Evolutionary conservation across 1,140 invertebrate genomes (phyloP), one percentile per base, ranked within the genome.

Genomic region (Armadillidium nasatum): DNA sequence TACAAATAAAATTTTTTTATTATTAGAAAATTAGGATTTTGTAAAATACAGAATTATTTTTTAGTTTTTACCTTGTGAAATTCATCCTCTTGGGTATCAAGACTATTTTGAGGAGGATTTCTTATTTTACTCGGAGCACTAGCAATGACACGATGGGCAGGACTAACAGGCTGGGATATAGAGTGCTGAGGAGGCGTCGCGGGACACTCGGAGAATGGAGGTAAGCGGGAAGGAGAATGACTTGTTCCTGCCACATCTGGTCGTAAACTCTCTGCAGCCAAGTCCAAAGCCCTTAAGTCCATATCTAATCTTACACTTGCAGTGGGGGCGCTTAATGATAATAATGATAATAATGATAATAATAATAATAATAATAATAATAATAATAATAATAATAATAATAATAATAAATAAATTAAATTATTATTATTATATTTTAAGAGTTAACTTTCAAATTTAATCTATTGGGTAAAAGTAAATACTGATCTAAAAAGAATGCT

Each of bases 231-330:
- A 45, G 76, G 54, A n/a, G 44, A 60, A n/a, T 76, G 73, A 22
- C 43, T 72, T 68, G 44, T 72, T 44, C 11, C 21, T 44, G 71
- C 0, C 22, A 45, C 19, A 0, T 13, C 74, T 10, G 54, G 73
- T 13, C 79, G 77, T 15, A 80, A 73, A 45, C 77, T 78, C 70
- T 80, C 79, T 23, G 79, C 77, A 44, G 77, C 79, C 50, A 80
- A 50, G 67, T 80, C 79, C 11, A 80, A 68, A 2, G 79, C 79
- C 44, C 78, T 78, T 43, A 80, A 72, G 71, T 80, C 79, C 75
- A 80, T 78, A 22, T 80, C 79, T 15, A 80, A 54, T 21, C 75
- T 72, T 7, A 74, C 76, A 67, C 67, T 73, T 43, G 54, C 66
- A 67, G 43, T 75, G 45, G 66, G 72, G 1, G 33, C 76, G 7